Conservation (phyloP, 1,140 invertebrate genomes). For the Scaptodrosophila lebanonensis region DNA sequence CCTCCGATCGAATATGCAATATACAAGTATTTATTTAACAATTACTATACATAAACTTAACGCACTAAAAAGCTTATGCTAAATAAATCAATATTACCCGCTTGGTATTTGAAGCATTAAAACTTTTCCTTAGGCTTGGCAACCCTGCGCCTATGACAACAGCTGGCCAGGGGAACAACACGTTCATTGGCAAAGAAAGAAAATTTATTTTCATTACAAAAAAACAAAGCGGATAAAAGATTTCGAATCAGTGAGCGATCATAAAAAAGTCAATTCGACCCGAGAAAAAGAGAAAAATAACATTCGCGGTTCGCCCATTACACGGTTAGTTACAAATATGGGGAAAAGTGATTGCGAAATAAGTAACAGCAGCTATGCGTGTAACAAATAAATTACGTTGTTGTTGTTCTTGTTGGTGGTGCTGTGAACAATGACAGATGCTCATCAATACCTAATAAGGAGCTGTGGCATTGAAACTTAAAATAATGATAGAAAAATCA, state of each 20-base stretch:
- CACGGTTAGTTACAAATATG: too few species aligned
- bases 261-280: neutral
- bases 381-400: constrained; percentile 20
- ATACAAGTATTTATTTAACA: too few species aligned
- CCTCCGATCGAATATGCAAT: too few species aligned
- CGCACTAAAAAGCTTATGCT: too few species aligned
- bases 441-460: too few species aligned
- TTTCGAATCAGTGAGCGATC: constrained; percentile 4
- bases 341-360: constrained; percentile 65
- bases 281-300: neutral
- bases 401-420: neutral
- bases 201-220: constrained; percentile 49
- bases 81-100: constrained; percentile 61
- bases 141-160: constrained; percentile 42
- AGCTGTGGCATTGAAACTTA: too few species aligned
- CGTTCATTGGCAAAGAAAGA: constrained; percentile 14
- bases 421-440: too few species aligned
- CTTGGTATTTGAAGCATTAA: constrained; percentile 6
- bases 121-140: constrained; percentile 23
- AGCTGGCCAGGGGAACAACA: constrained; percentile 57
- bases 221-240: constrained; percentile 45
- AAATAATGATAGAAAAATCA: too few species aligned
- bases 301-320: too few species aligned
- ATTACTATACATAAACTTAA: too few species aligned
- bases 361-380: constrained; percentile 19